phyloP scores from a whole-genome alignment of 2,797 vertebrate genomes.

The Macroramphosus scolopax region DNA sequence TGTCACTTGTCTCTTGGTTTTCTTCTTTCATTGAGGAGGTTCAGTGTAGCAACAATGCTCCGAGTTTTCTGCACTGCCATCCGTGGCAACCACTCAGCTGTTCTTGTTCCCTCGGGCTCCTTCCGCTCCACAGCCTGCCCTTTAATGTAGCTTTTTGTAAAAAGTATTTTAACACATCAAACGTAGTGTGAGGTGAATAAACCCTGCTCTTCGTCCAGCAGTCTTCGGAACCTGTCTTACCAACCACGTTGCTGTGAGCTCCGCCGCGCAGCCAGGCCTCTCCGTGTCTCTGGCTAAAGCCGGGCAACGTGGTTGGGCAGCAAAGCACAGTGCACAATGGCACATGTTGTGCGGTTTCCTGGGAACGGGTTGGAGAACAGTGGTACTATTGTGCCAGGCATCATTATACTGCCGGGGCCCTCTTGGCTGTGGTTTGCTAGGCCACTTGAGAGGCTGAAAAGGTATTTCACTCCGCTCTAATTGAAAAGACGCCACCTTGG shows the following conservation, averaged over 20 bases:
- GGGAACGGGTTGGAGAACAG: constrained; percentile 82
- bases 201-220: constrained; percentile 33
- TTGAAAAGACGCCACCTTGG: constrained; percentile 80
- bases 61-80: constrained; percentile 54
- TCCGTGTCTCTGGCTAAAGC: constrained; percentile 73
- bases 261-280: constrained; percentile 60
- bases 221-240: constrained; percentile 47
- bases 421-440: constrained; percentile 68
- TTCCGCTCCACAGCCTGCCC: constrained; percentile 44
- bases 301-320: constrained; percentile 81
- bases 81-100: constrained; percentile 61
- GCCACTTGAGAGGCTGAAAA: constrained; percentile 82
- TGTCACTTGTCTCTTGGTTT: constrained; percentile 65
- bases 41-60: constrained; percentile 57
- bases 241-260: constrained; percentile 50
- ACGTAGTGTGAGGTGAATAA: constrained; percentile 52
- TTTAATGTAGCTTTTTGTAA: constrained; percentile 46
- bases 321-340: constrained; percentile 82
- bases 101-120: constrained; percentile 26
- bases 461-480: constrained; percentile 80
- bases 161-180: constrained; percentile 52
- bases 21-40: constrained; percentile 68
- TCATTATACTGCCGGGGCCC: constrained; percentile 78
- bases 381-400: constrained; percentile 81
- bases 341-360: constrained; percentile 84